phyloP scores from a whole-genome alignment of 2,888 invertebrate genomes.

The Nemapogon koenigi region DNA sequence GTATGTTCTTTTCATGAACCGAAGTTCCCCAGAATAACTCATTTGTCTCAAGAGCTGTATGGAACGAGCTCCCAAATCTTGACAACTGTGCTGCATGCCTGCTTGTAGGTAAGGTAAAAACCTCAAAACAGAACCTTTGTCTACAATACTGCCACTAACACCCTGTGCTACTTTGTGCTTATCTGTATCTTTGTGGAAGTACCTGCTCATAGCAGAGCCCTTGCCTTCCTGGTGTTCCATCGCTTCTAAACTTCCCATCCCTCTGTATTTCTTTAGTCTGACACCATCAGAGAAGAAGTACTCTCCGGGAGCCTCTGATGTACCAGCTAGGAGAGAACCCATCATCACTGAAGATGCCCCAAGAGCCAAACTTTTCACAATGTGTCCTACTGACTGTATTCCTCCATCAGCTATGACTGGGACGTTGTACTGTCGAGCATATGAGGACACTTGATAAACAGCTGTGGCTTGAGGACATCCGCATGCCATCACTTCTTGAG shows the following conservation, averaged over 20 bases:
- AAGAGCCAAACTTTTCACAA: constrained; percentile 91
- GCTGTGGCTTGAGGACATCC: constrained; percentile 98
- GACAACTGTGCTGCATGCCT: constrained; percentile 95
- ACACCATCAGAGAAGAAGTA: constrained; percentile 99
- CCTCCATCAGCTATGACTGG: constrained; percentile 99
- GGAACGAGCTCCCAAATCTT: constrained; percentile 91
- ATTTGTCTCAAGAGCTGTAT: constrained; percentile 68
- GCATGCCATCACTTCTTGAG: constrained; percentile 99
- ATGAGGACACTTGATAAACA: constrained; percentile 93
- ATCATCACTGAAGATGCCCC: constrained; percentile 99
- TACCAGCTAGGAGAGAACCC: constrained; percentile 97
- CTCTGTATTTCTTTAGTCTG: constrained; percentile 95
- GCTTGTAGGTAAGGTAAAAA: constrained; percentile 96
- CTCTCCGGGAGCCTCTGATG: constrained; percentile 98
- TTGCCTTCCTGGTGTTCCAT: constrained; percentile 93
- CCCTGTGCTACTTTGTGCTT: constrained; percentile 98
- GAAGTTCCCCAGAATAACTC: constrained; percentile 87
- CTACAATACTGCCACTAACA: constrained; percentile 97
- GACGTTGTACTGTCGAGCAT: constrained; percentile 87
- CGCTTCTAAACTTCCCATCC: constrained; percentile 98
- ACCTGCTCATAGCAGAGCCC: constrained; percentile 83
- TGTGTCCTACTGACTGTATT: constrained; percentile 95
- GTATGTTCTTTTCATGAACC: constrained; percentile 94
- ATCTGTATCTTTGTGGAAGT: constrained; percentile 88
- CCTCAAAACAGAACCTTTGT: constrained; percentile 95